Evolutionary conservation across 2,797 vertebrate species (phyloP), one percentile per base, ranked within the genome.

Genomic region (Gallirallus australis): DNA sequence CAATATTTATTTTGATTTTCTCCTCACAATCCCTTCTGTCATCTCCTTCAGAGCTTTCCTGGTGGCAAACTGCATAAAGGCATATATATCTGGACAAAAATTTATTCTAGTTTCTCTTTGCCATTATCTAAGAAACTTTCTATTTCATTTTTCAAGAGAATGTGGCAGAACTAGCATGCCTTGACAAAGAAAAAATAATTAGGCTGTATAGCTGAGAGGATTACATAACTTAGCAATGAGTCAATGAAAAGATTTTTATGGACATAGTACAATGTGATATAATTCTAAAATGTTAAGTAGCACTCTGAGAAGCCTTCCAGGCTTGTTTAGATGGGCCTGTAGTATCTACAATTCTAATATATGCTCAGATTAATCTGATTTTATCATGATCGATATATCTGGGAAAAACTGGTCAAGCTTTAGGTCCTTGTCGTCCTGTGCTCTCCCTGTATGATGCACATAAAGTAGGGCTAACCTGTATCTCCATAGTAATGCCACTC

Each of bases 101-200:
- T 31, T 28, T 64, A n/a, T 60, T 66, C 23, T 77, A 52, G 15
- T 57, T 53, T 70, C 79, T 57, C 65, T 72, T 73, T 81, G 16
- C 52, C 70, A 82, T 8, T 63, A 54, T 81, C n/a, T 81, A 31
- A 78, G 69, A 66, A 94, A 59, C 27, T 73, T 83, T 12, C 23
- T 59, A 6, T 31, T 35, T 52, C 45, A 63, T 47, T 33, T 54
- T 54, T 30, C 37, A 69, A 69, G 50, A 71, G 12, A 86, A 84
- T 86, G 93, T 93, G 64, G 66, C 66, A 89, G 54, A 89, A 68
- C 48, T 75, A 48, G 35, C 54, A 79, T 81, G 92, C 48, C 65
- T 90, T 93, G 93, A 79, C n/a, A 76, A 86, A 72, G 23, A 20
- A 93, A 78, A 88, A 83, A 70, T 57, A 95, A 93, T 84, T 79